Conservation (phyloP, 2,113 vertebrate species). For the Halcyon senegalensis region DNA sequence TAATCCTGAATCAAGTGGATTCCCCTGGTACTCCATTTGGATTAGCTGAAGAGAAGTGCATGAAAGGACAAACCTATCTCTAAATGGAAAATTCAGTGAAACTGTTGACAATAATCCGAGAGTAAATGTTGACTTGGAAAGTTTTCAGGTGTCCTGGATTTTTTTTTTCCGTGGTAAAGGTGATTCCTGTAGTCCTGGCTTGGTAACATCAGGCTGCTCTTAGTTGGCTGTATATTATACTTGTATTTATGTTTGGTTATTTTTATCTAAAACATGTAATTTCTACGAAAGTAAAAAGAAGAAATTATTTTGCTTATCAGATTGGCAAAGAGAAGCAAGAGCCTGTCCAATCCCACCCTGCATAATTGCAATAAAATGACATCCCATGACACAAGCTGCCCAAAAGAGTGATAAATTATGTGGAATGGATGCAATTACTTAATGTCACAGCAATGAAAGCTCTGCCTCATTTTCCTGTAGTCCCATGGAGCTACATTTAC, state of each 20-base stretch:
- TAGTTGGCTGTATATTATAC: neutral
- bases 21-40: conserved; percentile 15
- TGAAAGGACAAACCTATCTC: conserved; percentile 2
- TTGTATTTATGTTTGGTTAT: conserved; percentile 15
- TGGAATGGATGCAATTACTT: conserved; percentile 44
- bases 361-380: conserved; percentile 45
- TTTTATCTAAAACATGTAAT: conserved; percentile 30
- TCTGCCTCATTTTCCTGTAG: neutral
- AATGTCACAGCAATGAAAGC: conserved; percentile 35
- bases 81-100: neutral
- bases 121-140: conserved; percentile 41
- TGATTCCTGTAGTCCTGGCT: neutral
- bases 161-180: neutral
- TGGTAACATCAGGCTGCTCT: neutral
- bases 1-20: neutral
- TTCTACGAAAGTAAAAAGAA: conserved; percentile 32
- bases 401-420: conserved; percentile 32
- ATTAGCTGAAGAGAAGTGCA: neutral
- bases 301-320: conserved; percentile 33
- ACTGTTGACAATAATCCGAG: neutral
- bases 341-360: conserved; percentile 46
- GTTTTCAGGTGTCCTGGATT: neutral
- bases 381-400: conserved; percentile 50
- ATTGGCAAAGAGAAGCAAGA: conserved; percentile 48
- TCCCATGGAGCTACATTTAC: neutral